Percentiles rank a stretch among this genome's conserved stretches.
Evolutionary conservation across 2,888 invertebrate species (phyloP).

Genomic region (Chorisops tibialis): DNA sequence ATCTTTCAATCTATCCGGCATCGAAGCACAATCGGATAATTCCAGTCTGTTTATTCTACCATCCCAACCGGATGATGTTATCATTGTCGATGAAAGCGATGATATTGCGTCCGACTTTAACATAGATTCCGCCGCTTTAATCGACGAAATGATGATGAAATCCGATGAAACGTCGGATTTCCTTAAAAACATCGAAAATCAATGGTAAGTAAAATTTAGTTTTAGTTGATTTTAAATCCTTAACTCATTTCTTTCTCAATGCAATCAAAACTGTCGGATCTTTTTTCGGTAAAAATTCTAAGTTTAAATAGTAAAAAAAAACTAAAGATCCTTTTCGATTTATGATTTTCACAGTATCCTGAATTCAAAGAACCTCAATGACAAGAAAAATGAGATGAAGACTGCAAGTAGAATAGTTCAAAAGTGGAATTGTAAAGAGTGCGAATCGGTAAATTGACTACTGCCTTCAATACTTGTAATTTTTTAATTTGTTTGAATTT

Average conservation of each 20-base stretch:
- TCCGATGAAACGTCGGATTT: conserved; percentile 13
- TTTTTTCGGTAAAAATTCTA: background rate
- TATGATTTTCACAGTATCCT: background rate
- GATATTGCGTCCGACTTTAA: background rate
- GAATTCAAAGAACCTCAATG: background rate
- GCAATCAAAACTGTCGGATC: background rate
- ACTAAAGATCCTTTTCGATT: background rate
- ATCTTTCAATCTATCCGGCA: background rate
- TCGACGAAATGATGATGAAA: conserved; percentile 21
- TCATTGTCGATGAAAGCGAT: conserved; percentile 18
- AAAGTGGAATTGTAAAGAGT: conserved; percentile 24
- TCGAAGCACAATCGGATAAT: background rate
- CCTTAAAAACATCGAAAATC: conserved; percentile 13
- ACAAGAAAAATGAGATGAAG: conserved; percentile 1
- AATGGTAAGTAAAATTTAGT: conserved; percentile 19
- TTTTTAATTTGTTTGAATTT: background rate
- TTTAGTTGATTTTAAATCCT: background rate
- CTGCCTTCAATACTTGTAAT: background rate
- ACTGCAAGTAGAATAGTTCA: background rate
- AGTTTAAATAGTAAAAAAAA: background rate
- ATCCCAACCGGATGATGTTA: conserved; percentile 27
- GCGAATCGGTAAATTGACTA: conserved; percentile 26
- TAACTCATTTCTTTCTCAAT: background rate
- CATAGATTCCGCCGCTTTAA: conserved; percentile 15
- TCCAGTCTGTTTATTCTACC: conserved; percentile 24